Evolutionary conservation across 1,140 invertebrate genomes (phyloP), one percentile per base, ranked within the genome.

Genomic region (Hylaeus anthracinus): DNA sequence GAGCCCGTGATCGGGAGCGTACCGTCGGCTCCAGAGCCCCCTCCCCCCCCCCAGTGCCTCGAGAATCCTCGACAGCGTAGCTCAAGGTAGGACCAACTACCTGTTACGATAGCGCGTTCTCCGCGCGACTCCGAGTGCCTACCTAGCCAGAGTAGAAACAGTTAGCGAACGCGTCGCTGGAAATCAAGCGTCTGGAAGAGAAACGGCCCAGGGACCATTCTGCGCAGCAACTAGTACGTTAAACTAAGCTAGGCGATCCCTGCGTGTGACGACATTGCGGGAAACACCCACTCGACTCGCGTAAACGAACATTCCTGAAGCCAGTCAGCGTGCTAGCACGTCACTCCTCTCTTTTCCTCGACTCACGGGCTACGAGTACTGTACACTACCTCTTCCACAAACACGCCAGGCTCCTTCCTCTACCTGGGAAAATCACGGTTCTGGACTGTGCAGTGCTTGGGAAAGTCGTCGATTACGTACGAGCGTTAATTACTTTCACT

Each of bases 41-140:
- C 26, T 26, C 41, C 63, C 37, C 41, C 41, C 63, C 37, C 41
- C 65, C 45, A 65, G 66, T 61, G 72, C 56, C 41, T 53, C 55
- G 69, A 63, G 15, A 73, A 6, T 70, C 64, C 56, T 76, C 43
- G 55, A 26, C 70, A 71, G 69, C 12, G 71, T 61, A 51, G 51
- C 43, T n/a, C 73, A 79, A 86, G 84, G 84, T 86, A 82, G 63
- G 83, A 82, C 56, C 37, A 76, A 76, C 63, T 60, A 76, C 64
- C 55, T 61, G 72, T 61, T 60, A 76, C 41, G 45, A 1, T 51
- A 43, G 79, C 61, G 73, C 26, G 60, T 55, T 71, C 53, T 63
- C 14, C 48, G 5, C 37, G 26, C 26, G 26, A 26, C 26, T 26
- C 26, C 26, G 26, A 26, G 26, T 26, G 26, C 26, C 26, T 26